A percentile compares a stretch with the other conserved stretches of the same genome.
These are phyloP conservation scores for Nomada hirtipes DNA, from an alignment of 2,888 invertebrate genomes.

Conservation along the genomic window DNA sequence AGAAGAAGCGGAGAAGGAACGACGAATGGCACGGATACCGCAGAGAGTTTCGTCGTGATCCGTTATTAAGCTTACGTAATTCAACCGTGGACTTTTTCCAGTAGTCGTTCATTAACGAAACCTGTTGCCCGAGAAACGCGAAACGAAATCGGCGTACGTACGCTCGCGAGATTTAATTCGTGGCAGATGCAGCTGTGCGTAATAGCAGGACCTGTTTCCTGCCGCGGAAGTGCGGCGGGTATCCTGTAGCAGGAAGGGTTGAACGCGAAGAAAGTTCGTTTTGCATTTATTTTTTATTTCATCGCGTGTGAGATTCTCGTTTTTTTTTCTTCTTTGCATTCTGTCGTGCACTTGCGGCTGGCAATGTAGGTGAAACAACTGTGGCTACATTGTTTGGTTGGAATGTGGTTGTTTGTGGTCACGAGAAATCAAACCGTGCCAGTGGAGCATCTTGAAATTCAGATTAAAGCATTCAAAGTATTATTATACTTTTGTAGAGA, in stretches of 20 bases:
- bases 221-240: constrained; percentile 66
- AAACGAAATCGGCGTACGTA: constrained; percentile 38
- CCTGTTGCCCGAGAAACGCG: constrained; percentile 61
- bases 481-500: no score
- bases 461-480: background rate
- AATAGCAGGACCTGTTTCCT: constrained; percentile 60
- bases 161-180: constrained; percentile 57
- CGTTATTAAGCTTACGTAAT: constrained; percentile 60
- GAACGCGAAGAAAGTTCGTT: constrained; percentile 46
- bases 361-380: background rate
- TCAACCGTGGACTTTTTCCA: constrained; percentile 33
- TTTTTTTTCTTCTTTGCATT: background rate
- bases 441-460: background rate
- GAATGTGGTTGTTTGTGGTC: background rate
- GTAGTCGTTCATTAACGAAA: constrained; percentile 64
- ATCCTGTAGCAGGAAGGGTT: constrained; percentile 67
- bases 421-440: constrained; percentile 4
- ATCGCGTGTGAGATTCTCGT: background rate
- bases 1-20: background rate
- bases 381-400: no score
- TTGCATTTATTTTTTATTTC: background rate
- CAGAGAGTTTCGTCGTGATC: constrained; percentile 29
- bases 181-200: constrained; percentile 62
- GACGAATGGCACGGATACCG: background rate
- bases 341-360: background rate